Percentiles rank a stretch among this genome's conserved stretches.
Conservation (phyloP, 2,113 vertebrate genomes). For the Mustela lutreola region DNA sequence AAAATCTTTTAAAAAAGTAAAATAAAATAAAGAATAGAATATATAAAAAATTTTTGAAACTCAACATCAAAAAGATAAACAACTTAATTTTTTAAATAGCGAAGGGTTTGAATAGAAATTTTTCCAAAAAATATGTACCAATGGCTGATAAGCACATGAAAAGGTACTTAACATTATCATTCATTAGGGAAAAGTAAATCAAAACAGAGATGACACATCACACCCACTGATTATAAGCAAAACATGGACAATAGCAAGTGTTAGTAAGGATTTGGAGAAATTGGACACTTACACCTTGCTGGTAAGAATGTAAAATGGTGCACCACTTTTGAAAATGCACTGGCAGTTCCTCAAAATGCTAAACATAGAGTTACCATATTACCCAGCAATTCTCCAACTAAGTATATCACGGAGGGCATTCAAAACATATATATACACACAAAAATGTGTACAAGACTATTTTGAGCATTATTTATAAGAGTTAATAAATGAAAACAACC, state of each 20-base stretch:
- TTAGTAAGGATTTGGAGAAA: not conserved
- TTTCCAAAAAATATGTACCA: not conserved
- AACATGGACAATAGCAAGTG: not conserved
- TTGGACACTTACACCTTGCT: not conserved
- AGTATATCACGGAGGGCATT: not conserved
- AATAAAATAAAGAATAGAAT: not conserved
- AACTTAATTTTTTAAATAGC: not conserved
- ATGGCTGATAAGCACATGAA: not conserved
- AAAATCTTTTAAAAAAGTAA: not conserved
- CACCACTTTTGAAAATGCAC: not conserved
- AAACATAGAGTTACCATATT: not conserved
- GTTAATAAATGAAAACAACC: not conserved
- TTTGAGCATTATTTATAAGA: not conserved
- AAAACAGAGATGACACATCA: not conserved
- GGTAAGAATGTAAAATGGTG: not conserved
- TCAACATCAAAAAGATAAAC: not conserved
- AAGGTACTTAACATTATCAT: not conserved
- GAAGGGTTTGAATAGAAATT: not conserved
- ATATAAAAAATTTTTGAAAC: not conserved
- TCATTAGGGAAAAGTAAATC: not conserved
- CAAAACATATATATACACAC: not conserved
- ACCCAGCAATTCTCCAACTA: not conserved
- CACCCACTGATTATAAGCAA: not conserved
- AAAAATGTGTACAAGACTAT: not conserved
- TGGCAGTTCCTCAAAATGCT: not conserved